Percentiles rank a stretch among this genome's conserved stretches.
Evolutionary conservation across 2,888 invertebrate genomes (phyloP).

Genomic region (Drosophila anomelani): DNA sequence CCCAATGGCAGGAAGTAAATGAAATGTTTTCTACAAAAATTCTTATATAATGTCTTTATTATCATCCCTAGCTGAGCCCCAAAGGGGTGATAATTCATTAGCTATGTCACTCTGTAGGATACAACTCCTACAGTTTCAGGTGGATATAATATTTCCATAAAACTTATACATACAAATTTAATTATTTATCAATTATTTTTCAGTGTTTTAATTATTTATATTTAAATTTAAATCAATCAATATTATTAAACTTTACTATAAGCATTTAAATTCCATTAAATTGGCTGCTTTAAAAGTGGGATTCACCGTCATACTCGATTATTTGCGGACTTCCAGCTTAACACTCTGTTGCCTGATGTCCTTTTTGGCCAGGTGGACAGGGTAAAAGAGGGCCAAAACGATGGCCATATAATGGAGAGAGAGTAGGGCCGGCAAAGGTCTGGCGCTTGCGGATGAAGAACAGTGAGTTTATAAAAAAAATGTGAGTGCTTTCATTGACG

Average conservation of each 20-base stretch:
- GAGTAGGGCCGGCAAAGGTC: constrained; percentile 33
- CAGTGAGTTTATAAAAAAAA: constrained; percentile 34
- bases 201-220: not conserved
- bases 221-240: not conserved
- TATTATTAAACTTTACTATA: not conserved
- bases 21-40: constrained; percentile 55
- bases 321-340: constrained; percentile 22
- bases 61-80: constrained; percentile 6
- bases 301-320: constrained; percentile 16
- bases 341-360: constrained; percentile 37
- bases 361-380: constrained; percentile 24
- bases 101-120: not conserved
- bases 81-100: constrained; percentile 8
- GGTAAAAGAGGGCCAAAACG: constrained; percentile 5
- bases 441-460: constrained; percentile 39
- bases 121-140: not conserved
- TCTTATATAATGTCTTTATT: constrained; percentile 72
- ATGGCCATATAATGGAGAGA: not conserved
- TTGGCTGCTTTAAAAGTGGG: constrained; percentile 7
- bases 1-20: constrained; percentile 70
- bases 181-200: too few relatives aligned
- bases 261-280: constrained; percentile 19
- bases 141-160: not conserved
- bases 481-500: constrained; percentile 49
- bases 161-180: not conserved